Evolutionary conservation across 2,888 invertebrate species (phyloP), one percentile per base, ranked within the genome.

Genomic region (Chorisops tibialis): DNA sequence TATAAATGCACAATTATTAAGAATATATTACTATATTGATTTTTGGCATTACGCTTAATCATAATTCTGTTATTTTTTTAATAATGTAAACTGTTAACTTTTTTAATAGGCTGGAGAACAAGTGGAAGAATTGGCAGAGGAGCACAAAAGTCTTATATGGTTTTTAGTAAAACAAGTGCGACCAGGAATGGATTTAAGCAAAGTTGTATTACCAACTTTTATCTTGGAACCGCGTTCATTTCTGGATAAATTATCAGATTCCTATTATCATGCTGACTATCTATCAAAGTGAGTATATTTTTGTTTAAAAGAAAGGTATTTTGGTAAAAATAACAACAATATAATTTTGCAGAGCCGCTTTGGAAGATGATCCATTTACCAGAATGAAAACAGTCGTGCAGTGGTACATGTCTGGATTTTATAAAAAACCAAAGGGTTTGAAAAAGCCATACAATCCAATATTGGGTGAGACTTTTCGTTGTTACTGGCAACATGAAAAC

Each of bases 401-500:
- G 70, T 96, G 94, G 93, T 96, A 96, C 79, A 81, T 96, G 24
- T 94, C 94, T 0, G 95, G 96, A 1, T 86, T 96, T 73, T 93
- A 96, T 78, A 89, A 94, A 70, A 96, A 96, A 75, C 96, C 96
- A 1, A 93, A 92, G 77, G 96, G 96, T 3, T 81, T 96, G 49
- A 96, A 96, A 78, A 96, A 96, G 75, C 96, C 96, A 0, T 96
- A 96, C 75, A 96, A 96, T 81, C 96, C 96, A 0, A 91, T 96
- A 58, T 82, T 96, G 50, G 96, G 96, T 0, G 96, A 96, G 79
- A 88, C 87, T 1, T 96, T 93, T 79, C 83, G 96, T 1, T 96
- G 96, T 72, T 93, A 87, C 75, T 96, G 96, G 96, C 81, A 85
- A 67, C 93, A 96, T 78, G 72, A 78, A 9, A 85, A 87, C 59